Conservation (phyloP, 2,113 vertebrate species). For the Elephantulus edwardii region DNA sequence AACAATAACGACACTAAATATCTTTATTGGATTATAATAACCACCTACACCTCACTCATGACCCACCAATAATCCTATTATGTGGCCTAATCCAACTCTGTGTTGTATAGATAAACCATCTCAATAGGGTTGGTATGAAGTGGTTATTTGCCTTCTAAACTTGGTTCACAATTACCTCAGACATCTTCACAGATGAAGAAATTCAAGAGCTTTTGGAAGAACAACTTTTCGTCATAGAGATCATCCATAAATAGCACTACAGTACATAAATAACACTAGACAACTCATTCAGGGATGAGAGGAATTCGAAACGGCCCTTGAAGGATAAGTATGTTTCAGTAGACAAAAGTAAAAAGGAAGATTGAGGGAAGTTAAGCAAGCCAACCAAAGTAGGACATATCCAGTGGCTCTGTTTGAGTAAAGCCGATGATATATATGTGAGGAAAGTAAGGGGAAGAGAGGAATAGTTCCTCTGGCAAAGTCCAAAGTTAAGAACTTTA, state of each 20-base stretch:
- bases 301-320: neutral
- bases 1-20: neutral
- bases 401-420: neutral
- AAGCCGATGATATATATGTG: fast-evolving
- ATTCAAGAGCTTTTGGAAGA: neutral
- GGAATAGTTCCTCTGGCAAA: fast-evolving
- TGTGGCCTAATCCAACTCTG: neutral
- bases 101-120: neutral
- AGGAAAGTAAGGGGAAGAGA: fast-evolving
- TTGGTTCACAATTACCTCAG: neutral
- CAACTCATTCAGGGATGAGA: neutral
- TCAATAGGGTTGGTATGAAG: neutral
- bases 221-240: neutral
- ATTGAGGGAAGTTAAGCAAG: neutral
- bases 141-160: neutral
- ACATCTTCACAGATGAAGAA: neutral
- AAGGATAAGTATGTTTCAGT: neutral
- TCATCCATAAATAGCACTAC: neutral
- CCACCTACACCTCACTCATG: neutral
- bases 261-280: neutral
- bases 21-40: neutral
- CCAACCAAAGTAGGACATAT: neutral
- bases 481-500: neutral
- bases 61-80: neutral
- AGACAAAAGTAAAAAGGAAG: neutral